Conservation (phyloP, 2,113 vertebrate species). For the Chitala chitala region DNA sequence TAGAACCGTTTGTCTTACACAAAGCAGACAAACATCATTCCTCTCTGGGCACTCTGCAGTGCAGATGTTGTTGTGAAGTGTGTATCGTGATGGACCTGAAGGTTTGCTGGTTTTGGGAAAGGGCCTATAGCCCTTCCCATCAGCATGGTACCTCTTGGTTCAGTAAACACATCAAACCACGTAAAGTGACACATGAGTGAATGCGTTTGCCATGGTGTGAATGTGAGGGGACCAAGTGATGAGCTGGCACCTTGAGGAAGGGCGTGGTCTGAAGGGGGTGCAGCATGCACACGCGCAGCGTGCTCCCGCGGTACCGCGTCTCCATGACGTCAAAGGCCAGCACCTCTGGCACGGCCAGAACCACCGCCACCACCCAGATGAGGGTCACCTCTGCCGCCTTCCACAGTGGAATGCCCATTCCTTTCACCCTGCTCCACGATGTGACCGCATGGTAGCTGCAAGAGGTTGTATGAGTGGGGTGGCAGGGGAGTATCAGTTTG, state of each 20-base stretch:
- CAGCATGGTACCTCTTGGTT: too few species aligned
- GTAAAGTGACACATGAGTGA: too few species aligned
- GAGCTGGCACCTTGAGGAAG: constrained; percentile 77
- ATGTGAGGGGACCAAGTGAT: too few species aligned
- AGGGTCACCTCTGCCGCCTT: constrained; percentile 75
- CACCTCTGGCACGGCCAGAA: constrained; percentile 75
- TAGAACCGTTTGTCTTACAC: neutral
- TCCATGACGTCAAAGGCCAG: constrained; percentile 79
- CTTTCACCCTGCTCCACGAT: constrained; percentile 84
- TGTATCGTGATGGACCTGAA: too few species aligned
- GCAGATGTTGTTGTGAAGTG: too few species aligned
- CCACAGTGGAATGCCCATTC: constrained; percentile 84
- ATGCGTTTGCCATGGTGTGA: too few species aligned
- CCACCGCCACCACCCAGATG: constrained; percentile 76
- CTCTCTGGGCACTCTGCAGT: too few species aligned
- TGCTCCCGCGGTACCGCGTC: constrained; percentile 67
- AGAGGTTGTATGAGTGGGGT: too few species aligned
- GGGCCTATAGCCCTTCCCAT: too few species aligned
- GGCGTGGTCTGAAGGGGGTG: constrained; percentile 64
- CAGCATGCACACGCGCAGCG: constrained; percentile 73
- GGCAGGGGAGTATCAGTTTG: neutral
- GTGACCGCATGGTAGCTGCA: constrained; percentile 85
- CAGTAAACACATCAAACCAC: too few species aligned
- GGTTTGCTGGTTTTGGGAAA: too few species aligned
- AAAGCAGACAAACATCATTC: neutral